Percentiles rank a stretch among this genome's conserved stretches.
Conservation (phyloP, 2,888 invertebrate genomes). For the Tridacna gigas region DNA sequence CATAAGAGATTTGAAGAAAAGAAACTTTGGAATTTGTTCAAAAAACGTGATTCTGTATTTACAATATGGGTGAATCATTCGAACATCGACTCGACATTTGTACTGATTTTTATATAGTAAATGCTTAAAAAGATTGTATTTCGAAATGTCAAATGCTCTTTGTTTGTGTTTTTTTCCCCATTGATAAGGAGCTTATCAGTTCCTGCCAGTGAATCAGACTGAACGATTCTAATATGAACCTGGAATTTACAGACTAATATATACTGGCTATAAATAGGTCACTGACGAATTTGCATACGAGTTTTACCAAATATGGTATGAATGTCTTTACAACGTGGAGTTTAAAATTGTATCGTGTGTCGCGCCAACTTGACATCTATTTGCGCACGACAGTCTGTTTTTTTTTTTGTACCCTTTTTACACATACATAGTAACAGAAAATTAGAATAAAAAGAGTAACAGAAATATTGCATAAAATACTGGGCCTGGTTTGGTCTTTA, state of each 20-base stretch:
- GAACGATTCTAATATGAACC: conserved; percentile 14
- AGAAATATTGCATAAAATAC: too few species aligned
- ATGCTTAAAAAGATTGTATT: neutral
- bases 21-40: neutral
- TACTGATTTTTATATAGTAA: too few species aligned
- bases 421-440: too few species aligned
- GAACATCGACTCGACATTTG: too few species aligned
- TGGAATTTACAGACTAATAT: conserved; percentile 14
- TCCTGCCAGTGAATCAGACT: conserved; percentile 31
- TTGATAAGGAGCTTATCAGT: neutral
- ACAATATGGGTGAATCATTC: neutral
- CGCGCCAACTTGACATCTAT: too few species aligned
- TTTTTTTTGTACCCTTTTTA: too few species aligned
- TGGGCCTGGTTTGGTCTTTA: too few species aligned
- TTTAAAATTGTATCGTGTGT: too few species aligned
- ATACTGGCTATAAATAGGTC: conserved; percentile 66
- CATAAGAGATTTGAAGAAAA: too few species aligned
- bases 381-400: too few species aligned
- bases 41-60: neutral
- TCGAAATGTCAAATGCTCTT: neutral
- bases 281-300: conserved; percentile 63
- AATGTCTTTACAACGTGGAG: conserved; percentile 41
- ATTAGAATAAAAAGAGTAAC: too few species aligned
- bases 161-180: neutral
- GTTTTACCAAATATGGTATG: conserved; percentile 56